These are phyloP conservation scores for Parasteatoda tepidariorum DNA, from an alignment of 1,140 invertebrate genomes.

Conservation along the genomic window DNA sequence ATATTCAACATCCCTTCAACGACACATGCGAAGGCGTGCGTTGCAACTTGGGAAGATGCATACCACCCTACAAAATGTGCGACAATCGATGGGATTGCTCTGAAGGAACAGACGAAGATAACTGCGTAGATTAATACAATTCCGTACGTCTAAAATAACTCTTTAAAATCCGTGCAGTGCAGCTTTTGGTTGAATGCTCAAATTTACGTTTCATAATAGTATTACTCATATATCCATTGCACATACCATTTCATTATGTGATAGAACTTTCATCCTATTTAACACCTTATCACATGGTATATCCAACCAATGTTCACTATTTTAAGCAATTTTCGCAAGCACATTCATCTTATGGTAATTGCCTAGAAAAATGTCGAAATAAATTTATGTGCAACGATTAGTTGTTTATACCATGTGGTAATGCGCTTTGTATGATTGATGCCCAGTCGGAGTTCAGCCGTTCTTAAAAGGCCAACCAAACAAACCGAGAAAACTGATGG, in stretches of 20 bases:
- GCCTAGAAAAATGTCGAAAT: no score
- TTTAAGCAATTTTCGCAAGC: no score
- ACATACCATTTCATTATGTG: background rate
- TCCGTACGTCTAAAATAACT: no score
- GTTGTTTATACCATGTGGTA: no score
- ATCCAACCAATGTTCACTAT: no score
- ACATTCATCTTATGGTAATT: no score
- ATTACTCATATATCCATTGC: background rate
- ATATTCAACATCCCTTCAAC: background rate
- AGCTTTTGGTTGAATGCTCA: background rate
- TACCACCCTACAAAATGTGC: conserved; percentile 77
- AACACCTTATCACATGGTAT: background rate
- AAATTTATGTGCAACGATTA: no score
- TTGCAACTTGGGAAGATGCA: conserved; percentile 81
- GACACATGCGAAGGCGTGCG: conserved; percentile 72
- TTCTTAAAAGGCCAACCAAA: no score
- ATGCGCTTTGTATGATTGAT: no score
- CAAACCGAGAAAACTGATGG: no score
- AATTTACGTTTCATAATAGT: background rate
- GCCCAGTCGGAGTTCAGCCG: no score
- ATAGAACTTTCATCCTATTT: background rate
- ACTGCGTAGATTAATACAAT: background rate
- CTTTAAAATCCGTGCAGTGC: background rate
- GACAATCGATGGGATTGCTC: conserved; percentile 80
- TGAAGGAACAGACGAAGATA: conserved; percentile 65